These are phyloP conservation scores for Neomorphus geoffroyi DNA, from an alignment of 2,797 vertebrate species.

Conservation along the genomic window DNA sequence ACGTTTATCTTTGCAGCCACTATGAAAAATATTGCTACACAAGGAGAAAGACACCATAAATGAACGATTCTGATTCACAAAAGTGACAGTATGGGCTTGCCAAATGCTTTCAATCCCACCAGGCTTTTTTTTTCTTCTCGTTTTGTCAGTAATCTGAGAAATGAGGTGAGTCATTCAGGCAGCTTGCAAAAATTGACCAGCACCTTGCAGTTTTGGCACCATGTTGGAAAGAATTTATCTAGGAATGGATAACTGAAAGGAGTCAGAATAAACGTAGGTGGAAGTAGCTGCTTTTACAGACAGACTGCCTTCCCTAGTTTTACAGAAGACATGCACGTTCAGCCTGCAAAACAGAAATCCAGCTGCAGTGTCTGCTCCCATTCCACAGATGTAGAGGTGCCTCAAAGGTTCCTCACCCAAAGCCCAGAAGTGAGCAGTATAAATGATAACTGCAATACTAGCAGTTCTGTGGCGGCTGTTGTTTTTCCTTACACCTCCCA, in stretches of 20 bases:
- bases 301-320: background rate
- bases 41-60: background rate
- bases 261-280: background rate
- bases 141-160: conserved; percentile 27
- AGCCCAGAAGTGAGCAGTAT: background rate
- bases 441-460: background rate
- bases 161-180: background rate
- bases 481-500: conserved; percentile 10
- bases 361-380: background rate
- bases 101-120: background rate
- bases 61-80: background rate
- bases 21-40: background rate
- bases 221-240: background rate
- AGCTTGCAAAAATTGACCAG: conserved; percentile 10
- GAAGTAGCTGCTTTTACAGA: background rate
- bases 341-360: background rate
- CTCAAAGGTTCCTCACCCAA: background rate
- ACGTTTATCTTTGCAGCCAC: background rate
- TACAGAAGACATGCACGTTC: rapidly evolving
- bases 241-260: background rate
- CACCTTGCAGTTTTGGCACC: conserved; percentile 6
- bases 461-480: background rate
- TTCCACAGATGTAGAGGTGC: background rate
- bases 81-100: background rate
- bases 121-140: background rate